Base-by-base conservation (phyloP, 2,888 invertebrate genomes). In the Ennomos quercinarius region DNA sequence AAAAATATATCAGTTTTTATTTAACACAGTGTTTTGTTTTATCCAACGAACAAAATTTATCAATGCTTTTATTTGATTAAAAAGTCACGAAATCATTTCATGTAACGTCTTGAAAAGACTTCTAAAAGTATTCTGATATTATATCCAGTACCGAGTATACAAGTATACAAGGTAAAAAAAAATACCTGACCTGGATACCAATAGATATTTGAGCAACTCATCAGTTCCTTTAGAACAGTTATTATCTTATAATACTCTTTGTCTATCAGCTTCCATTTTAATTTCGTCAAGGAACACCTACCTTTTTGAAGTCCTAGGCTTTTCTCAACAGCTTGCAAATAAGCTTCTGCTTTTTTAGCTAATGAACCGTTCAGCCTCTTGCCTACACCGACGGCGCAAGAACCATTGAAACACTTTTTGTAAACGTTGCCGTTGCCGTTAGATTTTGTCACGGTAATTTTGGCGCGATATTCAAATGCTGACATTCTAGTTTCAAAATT, bases 291-390 rank as follows among this genome's bases (percentile, higher is more conserved):
- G 3, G 9, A 37, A 41, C 27, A 57, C 66, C 41, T 76, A 83
- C 86, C 84, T 72, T 75, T 69, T 0, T 66, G 68, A 2, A 75
- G 62, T 36, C 83, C 80, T 39, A 77, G 79, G 59, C 90, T 90
- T 61, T 84, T 73, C 59, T 67, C 80, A 10, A 90, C 91, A 10
- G 91, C 91, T 60, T 87, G 76, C 63, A 91, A 76, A 68, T 91
- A 90, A 1, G 85, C 89, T 59, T 86, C 84, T 2, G 91, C 89
- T 67, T 77, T 88, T 61, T 82, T 77, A 11, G 89, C 86, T 48
- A 91, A 88, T 0, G 83, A 73, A 0, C 86, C 81, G n/a, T 80
- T 80, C 0, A 72, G 67, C 48, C 72, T 76, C 65, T 79, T 85
- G 46, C 78, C 85, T 1, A 89, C 67, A 1, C 84, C 83, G n/a